Conservation (phyloP, 1,140 invertebrate species). For the Pseudachorutes palmiensis region DNA sequence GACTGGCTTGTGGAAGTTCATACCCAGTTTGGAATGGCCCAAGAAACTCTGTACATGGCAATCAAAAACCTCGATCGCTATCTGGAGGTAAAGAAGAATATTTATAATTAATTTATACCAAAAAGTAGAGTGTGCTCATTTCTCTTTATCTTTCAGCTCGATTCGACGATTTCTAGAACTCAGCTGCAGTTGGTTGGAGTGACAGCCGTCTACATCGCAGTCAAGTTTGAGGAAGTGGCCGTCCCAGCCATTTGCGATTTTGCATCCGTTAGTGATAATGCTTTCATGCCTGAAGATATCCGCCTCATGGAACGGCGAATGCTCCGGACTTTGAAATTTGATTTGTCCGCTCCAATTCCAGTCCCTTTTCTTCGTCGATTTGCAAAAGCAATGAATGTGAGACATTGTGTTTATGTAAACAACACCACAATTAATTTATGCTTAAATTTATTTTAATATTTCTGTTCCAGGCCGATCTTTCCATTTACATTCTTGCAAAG, state of each 20-base stretch:
- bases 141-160: constrained; percentile 42
- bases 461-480: constrained; percentile 50
- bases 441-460: constrained; percentile 38
- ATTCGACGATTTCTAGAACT: constrained; percentile 53
- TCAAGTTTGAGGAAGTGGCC: constrained; percentile 94
- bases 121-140: no score
- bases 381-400: constrained; percentile 62
- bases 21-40: constrained; percentile 71
- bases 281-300: constrained; percentile 71
- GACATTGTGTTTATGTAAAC: no score
- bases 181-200: constrained; percentile 84
- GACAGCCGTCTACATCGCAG: constrained; percentile 80
- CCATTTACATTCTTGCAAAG: constrained; percentile 79
- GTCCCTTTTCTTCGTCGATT: constrained; percentile 79
- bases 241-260: constrained; percentile 81
- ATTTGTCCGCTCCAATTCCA: constrained; percentile 72
- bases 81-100: no score
- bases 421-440: constrained; percentile 21
- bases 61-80: constrained; percentile 84
- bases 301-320: constrained; percentile 75
- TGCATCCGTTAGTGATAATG: constrained; percentile 83
- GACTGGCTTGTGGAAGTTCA: constrained; percentile 95
- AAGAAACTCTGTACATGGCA: constrained; percentile 84
- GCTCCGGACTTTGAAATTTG: constrained; percentile 64
- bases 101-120: no score